Percentiles rank a stretch among this genome's conserved stretches.
Evolutionary conservation across 1,140 invertebrate species (phyloP).

Genomic region (Caerostris darwini): DNA sequence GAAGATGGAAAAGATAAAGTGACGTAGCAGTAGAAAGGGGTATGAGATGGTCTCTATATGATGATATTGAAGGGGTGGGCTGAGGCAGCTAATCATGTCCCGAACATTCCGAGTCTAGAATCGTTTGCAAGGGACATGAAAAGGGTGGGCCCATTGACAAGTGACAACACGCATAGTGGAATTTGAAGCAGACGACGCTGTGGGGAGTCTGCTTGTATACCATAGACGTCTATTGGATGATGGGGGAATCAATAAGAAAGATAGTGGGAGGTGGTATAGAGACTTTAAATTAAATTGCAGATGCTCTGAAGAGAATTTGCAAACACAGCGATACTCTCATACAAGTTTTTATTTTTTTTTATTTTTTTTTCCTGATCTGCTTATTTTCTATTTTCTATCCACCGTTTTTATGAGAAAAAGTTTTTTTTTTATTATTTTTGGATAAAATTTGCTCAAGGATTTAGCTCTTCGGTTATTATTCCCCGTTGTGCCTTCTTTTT

Average conservation of each 20-base stretch:
- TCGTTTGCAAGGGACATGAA: conserved; percentile 68
- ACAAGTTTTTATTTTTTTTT: neutral
- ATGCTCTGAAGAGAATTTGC: conserved; percentile 53
- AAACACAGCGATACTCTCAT: conserved; percentile 31
- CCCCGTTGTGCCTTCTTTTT: neutral
- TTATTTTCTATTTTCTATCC: neutral
- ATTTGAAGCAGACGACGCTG: conserved; percentile 61
- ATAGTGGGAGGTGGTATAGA: conserved; percentile 18
- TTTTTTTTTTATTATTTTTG: neutral
- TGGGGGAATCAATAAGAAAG: conserved; percentile 52
- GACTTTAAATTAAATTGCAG: conserved; percentile 65
- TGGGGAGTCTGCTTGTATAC: conserved; percentile 32
- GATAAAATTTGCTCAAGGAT: neutral
- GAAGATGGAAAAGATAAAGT: conserved; percentile 71
- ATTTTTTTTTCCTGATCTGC: neutral
- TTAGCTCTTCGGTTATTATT: conserved; percentile 24
- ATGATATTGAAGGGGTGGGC: conserved; percentile 66
- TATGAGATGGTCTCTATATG: conserved; percentile 29
- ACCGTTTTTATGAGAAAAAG: neutral
- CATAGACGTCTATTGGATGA: conserved; percentile 63
- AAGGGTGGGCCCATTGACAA: conserved; percentile 70
- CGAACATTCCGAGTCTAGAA: conserved; percentile 66
- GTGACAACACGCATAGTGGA: conserved; percentile 74
- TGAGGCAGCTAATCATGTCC: conserved; percentile 68
- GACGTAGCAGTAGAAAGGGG: neutral